Base-by-base conservation (phyloP, 1,140 invertebrate species). In the Brachionus koreanus region DNA sequence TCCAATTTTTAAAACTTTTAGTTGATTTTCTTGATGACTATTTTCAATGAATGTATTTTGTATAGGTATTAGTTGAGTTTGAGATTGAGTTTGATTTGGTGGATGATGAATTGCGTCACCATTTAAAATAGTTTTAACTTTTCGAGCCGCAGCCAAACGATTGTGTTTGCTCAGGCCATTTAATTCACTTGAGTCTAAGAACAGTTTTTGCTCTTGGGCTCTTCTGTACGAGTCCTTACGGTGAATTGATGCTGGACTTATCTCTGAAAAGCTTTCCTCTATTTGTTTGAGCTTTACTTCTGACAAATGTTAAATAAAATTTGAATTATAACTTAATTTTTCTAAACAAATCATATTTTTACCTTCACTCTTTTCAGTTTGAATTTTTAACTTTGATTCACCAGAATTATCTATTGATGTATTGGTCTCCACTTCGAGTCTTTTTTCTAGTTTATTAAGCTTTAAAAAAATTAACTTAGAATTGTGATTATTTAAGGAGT, bases 131-230 rank as follows among this genome's bases (percentile, higher is more conserved):
- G 76, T 79, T 19, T 65, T 57, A n/a, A 79, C 76, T 61, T 79
- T 79, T 9, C 76, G 23, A 3, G 52, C 35, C 0, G 49, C 61
- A 0, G 76, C 76, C 5, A 42, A 12, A 12, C 76, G 76, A 37
- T 57, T 65, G 37, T 79, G 76, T 79, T 79, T 79, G 35, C 29
- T 79, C 12, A 79, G 13, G 42, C 19, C 19, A 37, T 49, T 49
- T 10, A 46, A 25, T 37, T 65, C 61, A n/a, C 37, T 10, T 9
- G 49, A 61, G 16, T 79, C 76, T 13, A 79, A 29, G 57, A 79
- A 79, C 16, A 61, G 25, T 43, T 79, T 79, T 57, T 79, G 76
- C 49, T 79, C 76, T n/a, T 79, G 76, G n/a, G 76, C 76, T 13
- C 76, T 25, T 61, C 76, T n/a, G 37, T 79, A 79, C 29, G 76